Conservation (phyloP, 2,888 invertebrate genomes). For the Drosophila heteroneura region DNA sequence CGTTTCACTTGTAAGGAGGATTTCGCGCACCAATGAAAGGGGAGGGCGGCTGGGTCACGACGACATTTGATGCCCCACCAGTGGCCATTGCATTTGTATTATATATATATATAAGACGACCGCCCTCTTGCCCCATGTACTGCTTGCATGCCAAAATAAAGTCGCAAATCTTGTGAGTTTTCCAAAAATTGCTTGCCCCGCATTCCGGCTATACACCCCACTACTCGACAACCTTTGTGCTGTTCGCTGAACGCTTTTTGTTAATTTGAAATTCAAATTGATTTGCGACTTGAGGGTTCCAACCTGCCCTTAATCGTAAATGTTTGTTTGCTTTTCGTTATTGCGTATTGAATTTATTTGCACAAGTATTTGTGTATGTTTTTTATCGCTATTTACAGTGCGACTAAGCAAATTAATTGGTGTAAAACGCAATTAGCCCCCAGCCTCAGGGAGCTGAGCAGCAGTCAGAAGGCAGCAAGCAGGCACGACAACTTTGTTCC, state of each 20-base stretch:
- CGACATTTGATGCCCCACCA: conserved; percentile 62
- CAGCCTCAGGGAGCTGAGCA: conserved; percentile 13
- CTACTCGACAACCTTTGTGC: background rate
- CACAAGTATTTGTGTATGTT: conserved; percentile 5
- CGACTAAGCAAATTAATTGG: conserved; percentile 65
- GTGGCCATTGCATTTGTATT: conserved; percentile 60
- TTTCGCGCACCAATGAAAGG: background rate
- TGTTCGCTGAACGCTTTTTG: conserved; percentile 29
- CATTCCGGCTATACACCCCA: conserved; percentile 7
- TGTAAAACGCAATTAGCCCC: conserved; percentile 73
- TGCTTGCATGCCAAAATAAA: conserved; percentile 19
- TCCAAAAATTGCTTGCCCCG: conserved; percentile 26
- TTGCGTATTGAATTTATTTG: conserved; percentile 36
- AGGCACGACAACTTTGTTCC: conserved; percentile 24
- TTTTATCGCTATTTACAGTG: conserved; percentile 35
- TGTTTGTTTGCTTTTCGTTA: conserved; percentile 63
- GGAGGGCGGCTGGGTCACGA: background rate
- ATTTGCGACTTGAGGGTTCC: conserved; percentile 51
- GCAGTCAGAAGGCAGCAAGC: conserved; percentile 2
- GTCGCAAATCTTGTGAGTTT: conserved; percentile 59
- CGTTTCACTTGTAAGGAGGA: background rate
- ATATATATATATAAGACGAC: conserved; percentile 26
- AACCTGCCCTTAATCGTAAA: conserved; percentile 31
- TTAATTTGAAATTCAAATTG: conserved; percentile 79
- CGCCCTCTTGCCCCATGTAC: background rate